Percentiles rank a stretch among this genome's conserved stretches.
These are phyloP conservation scores for Metellina segmentata DNA, from an alignment of 2,888 invertebrate genomes.

Conservation along the genomic window DNA sequence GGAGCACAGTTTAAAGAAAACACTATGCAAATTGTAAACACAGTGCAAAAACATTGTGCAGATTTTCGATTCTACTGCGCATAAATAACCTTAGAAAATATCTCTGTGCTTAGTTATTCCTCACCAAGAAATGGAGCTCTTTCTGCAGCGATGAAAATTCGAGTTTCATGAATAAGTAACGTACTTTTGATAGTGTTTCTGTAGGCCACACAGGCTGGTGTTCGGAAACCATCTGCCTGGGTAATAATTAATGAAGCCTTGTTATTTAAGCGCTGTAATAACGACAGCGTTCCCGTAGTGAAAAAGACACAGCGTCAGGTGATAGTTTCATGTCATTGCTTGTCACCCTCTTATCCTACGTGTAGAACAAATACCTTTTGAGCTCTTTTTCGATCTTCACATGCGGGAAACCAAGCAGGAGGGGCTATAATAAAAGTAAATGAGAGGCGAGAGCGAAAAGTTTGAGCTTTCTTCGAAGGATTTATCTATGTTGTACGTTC, in stretches of 20 bases:
- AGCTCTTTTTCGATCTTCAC: slow-evolving; percentile 25
- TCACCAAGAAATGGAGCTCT: not conserved
- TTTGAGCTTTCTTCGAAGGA: no score
- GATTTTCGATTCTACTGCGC: no score
- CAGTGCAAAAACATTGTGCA: no score
- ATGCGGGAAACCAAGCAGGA: not conserved
- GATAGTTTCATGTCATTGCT: slow-evolving; percentile 49
- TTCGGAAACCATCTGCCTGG: slow-evolving; percentile 32
- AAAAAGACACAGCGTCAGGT: not conserved
- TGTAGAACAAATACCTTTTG: slow-evolving; percentile 42
- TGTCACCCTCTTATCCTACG: slow-evolving; percentile 29
- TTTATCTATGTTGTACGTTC: no score
- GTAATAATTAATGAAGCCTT: slow-evolving; percentile 61
- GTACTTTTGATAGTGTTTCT: slow-evolving; percentile 21
- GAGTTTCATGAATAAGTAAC: slow-evolving; percentile 61
- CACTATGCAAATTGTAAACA: no score
- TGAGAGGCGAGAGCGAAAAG: not conserved
- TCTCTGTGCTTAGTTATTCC: no score
- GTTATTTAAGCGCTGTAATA: slow-evolving; percentile 39
- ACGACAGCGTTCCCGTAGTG: slow-evolving; percentile 6
- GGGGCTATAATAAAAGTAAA: slow-evolving; percentile 27
- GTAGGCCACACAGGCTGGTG: not conserved
- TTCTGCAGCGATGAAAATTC: slow-evolving; percentile 41
- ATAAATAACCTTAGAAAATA: no score
- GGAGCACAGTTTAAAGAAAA: no score